Percentiles rank a stretch among this genome's conserved stretches.
Conservation (phyloP, 2,113 vertebrate species). For the Nothobranchius kuhntae region DNA sequence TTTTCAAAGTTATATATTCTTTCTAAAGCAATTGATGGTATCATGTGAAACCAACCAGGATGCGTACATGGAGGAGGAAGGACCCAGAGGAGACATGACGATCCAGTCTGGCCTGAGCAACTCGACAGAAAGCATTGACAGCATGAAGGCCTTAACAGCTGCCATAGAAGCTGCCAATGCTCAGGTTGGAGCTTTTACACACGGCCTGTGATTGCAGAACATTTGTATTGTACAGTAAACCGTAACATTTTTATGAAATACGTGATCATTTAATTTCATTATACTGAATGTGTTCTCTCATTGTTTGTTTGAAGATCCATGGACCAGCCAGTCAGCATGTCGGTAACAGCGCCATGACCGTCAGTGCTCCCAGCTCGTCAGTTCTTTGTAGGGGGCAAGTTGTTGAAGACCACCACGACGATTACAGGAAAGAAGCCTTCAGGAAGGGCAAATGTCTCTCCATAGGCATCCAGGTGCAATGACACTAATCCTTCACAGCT, state of each 20-base stretch:
- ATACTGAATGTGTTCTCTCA: too few relatives aligned
- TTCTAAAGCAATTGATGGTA: background rate
- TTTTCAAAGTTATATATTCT: background rate
- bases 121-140: constrained; percentile 98
- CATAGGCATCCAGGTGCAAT: constrained; percentile 92
- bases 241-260: too few relatives aligned
- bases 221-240: background rate
- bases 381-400: constrained; percentile 35
- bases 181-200: constrained; percentile 68
- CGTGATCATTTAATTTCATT: too few relatives aligned
- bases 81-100: constrained; percentile 89
- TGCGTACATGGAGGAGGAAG: constrained; percentile 96
- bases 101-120: constrained; percentile 97
- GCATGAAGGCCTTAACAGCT: constrained; percentile 98
- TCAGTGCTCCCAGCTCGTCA: constrained; percentile 61
- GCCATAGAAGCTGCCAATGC: constrained; percentile 98
- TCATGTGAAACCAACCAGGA: constrained; percentile 74
- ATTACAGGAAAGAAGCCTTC: constrained; percentile 88
- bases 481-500: too few relatives aligned
- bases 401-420: constrained; percentile 58
- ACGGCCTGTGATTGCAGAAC: background rate
- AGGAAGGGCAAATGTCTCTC: constrained; percentile 94
- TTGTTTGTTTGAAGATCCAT: constrained; percentile 78
- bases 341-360: constrained; percentile 84
- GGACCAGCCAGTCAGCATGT: constrained; percentile 95